Conservation (phyloP, 2,888 invertebrate genomes). For the Xestia xanthographa region DNA sequence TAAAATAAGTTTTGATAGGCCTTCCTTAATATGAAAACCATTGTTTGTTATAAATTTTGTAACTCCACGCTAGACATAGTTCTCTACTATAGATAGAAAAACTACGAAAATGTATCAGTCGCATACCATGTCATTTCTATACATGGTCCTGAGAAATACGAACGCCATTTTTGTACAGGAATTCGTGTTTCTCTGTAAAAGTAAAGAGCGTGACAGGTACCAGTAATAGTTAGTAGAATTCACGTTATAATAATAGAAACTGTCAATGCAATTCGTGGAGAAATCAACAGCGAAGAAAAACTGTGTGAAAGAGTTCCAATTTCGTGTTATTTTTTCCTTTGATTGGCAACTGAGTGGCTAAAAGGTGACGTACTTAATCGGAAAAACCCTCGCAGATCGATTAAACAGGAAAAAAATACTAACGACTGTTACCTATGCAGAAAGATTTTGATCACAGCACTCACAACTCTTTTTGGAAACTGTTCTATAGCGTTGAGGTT, state of each 20-base stretch:
- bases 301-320: neutral
- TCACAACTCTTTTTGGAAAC: neutral
- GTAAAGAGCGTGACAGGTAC: constrained; percentile 42
- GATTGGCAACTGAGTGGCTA: neutral
- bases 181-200: constrained; percentile 47
- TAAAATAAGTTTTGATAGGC: neutral
- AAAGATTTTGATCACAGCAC: neutral
- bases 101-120: constrained; percentile 21
- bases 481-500: neutral
- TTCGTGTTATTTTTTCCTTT: neutral
- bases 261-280: constrained; percentile 22
- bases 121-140: constrained; percentile 28
- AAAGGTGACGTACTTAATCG: constrained; percentile 21
- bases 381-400: constrained; percentile 21
- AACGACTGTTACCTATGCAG: neutral
- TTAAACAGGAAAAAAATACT: neutral
- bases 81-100: neutral
- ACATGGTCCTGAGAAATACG: constrained; percentile 37
- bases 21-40: neutral
- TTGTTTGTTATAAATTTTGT: neutral
- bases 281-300: neutral
- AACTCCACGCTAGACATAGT: neutral
- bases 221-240: constrained; percentile 23
- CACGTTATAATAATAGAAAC: constrained; percentile 31
- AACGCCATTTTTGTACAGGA: constrained; percentile 33